Conservation (phyloP, 1,140 invertebrate species). For the Trachymyrmex cornetzi region DNA sequence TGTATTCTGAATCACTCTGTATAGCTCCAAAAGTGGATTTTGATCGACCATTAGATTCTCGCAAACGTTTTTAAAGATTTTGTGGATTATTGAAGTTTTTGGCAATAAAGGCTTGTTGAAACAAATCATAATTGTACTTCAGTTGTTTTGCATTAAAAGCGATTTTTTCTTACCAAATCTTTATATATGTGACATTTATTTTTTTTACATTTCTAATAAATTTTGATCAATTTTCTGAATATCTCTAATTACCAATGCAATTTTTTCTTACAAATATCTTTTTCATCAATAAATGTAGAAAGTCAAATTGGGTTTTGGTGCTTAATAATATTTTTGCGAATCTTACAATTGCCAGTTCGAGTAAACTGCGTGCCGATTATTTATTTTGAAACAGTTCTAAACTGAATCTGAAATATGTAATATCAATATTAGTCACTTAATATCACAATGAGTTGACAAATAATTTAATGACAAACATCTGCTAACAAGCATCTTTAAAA, state of each 20-base stretch:
- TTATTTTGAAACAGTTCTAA: too few species aligned
- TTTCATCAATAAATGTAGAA: background rate
- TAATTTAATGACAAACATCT: too few species aligned
- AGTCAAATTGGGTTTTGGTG: too few species aligned
- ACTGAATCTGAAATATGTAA: too few species aligned
- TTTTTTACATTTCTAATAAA: background rate
- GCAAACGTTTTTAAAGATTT: background rate
- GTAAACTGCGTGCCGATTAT: too few species aligned
- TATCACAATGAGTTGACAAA: too few species aligned
- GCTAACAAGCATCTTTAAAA: too few species aligned
- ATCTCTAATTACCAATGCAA: background rate
- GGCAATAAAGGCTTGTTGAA: background rate
- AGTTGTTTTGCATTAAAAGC: background rate
- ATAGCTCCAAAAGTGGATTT: background rate
- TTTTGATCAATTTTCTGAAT: background rate
- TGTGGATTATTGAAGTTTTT: background rate
- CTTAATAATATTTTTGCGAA: too few species aligned
- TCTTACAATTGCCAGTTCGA: too few species aligned
- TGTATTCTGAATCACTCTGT: background rate
- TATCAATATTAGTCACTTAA: too few species aligned
- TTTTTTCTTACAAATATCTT: background rate
- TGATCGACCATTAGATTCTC: background rate
- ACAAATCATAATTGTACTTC: too few species aligned
- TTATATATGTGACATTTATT: background rate
- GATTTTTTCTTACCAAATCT: background rate